These are phyloP conservation scores for Poeciliopsis retropinna DNA, from an alignment of 2,113 vertebrate species.

Conservation along the genomic window DNA sequence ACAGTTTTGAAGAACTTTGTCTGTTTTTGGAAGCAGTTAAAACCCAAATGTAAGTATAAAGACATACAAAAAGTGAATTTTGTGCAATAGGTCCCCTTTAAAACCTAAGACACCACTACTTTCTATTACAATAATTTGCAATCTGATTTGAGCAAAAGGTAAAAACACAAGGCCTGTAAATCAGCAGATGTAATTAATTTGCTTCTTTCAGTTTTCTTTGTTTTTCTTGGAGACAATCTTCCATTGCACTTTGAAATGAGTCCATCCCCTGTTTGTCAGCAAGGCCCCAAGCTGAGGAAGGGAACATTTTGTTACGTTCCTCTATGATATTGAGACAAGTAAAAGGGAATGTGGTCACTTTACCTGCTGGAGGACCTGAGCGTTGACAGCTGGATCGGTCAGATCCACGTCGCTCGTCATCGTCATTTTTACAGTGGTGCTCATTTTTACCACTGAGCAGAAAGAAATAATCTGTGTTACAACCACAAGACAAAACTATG, in stretches of 20 bases:
- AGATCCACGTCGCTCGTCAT: background rate
- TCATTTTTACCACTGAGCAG: background rate
- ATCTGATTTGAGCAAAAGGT: too few relatives aligned
- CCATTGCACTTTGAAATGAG: constrained; percentile 16
- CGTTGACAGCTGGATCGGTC: background rate
- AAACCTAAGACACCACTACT: too few relatives aligned
- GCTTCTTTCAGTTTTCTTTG: too few relatives aligned
- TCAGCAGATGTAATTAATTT: too few relatives aligned
- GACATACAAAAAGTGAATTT: too few relatives aligned
- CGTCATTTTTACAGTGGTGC: constrained; percentile 2
- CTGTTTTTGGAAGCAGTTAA: too few relatives aligned
- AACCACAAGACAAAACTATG: background rate
- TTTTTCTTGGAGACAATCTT: constrained; percentile 10
- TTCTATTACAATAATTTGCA: too few relatives aligned
- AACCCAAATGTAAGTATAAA: too few relatives aligned
- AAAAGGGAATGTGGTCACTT: background rate
- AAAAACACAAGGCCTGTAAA: too few relatives aligned
- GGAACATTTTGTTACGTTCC: background rate
- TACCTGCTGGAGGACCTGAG: constrained; percentile 18
- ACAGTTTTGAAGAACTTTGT: too few relatives aligned
- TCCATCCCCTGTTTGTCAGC: background rate
- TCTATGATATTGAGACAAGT: background rate
- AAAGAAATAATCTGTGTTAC: background rate
- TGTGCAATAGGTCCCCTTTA: too few relatives aligned
- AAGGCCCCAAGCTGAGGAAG: constrained; percentile 8